Conservation (phyloP, 2,797 vertebrate genomes). For the Nannoperca obscura region DNA sequence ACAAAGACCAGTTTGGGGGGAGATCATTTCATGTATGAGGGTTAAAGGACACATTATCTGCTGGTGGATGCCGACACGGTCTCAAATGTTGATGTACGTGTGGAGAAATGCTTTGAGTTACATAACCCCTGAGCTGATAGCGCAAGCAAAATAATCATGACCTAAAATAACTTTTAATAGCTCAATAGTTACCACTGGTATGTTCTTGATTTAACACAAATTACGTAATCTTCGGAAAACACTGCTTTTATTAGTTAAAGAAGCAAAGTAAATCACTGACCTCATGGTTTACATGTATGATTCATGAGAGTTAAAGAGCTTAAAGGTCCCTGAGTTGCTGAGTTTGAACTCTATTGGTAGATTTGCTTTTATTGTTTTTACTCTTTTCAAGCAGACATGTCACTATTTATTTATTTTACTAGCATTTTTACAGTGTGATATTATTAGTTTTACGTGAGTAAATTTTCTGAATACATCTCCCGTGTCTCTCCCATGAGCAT, state of each 20-base stretch:
- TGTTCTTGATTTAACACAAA: conserved; percentile 33
- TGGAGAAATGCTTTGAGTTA: conserved; percentile 50
- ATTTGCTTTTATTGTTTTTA: conserved; percentile 12
- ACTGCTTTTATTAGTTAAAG: conserved; percentile 13
- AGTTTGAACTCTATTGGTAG: fast-evolving
- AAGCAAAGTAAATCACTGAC: background rate
- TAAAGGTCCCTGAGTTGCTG: background rate
- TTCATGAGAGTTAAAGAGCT: background rate
- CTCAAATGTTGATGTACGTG: conserved; percentile 32
- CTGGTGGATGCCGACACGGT: conserved; percentile 6
- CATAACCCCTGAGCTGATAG: conserved; percentile 45
- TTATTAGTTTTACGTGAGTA: background rate
- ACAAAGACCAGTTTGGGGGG: background rate
- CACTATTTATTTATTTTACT: background rate
- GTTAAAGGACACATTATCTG: conserved; percentile 28
- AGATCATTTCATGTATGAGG: background rate
- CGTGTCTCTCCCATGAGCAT: background rate
- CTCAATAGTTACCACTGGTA: conserved; percentile 33
- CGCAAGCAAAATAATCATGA: conserved; percentile 54
- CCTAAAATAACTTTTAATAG: conserved; percentile 43
- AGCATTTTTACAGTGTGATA: background rate
- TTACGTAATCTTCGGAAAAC: conserved; percentile 42
- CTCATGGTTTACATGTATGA: background rate
- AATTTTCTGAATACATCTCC: background rate
- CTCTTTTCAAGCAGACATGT: background rate